These are phyloP conservation scores for Drosophila mayaguana DNA, from an alignment of 2,888 invertebrate species.

Conservation along the genomic window DNA sequence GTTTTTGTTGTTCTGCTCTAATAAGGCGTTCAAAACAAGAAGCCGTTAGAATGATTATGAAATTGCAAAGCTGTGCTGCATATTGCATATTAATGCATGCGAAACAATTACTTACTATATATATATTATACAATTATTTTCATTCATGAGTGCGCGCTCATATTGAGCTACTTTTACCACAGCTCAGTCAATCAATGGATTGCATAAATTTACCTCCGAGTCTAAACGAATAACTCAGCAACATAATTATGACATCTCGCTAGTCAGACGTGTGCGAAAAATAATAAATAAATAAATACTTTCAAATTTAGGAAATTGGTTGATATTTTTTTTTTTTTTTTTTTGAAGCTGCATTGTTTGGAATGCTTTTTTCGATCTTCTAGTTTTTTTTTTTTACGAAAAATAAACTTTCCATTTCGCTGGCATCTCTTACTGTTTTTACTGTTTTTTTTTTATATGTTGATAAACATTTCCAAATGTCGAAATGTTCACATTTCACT, in stretches of 20 bases:
- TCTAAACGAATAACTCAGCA: slow-evolving; percentile 24
- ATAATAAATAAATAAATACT: slow-evolving; percentile 45
- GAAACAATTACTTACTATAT: slow-evolving; percentile 26
- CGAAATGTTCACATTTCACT: slow-evolving; percentile 71
- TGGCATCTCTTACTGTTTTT: slow-evolving; percentile 41
- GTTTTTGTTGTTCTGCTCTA: slow-evolving; percentile 69
- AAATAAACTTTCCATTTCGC: slow-evolving; percentile 73
- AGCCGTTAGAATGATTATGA: slow-evolving; percentile 76
- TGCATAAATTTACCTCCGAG: slow-evolving; percentile 58
- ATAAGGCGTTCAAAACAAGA: slow-evolving; percentile 46
- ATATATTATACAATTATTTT: slow-evolving; percentile 60
- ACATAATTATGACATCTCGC: slow-evolving; percentile 60
- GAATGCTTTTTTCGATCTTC: slow-evolving; percentile 49
- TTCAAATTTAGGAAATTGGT: slow-evolving; percentile 55
- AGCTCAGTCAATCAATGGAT: slow-evolving; percentile 30
- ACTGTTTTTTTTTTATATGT: slow-evolving; percentile 29
- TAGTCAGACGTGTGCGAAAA: slow-evolving; percentile 18
- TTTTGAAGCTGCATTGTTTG: slow-evolving; percentile 40
- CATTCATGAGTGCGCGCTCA: slow-evolving; percentile 53
- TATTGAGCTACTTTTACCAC: slow-evolving; percentile 15
- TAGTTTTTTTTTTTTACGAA: slow-evolving; percentile 28
- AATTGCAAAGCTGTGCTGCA: slow-evolving; percentile 53
- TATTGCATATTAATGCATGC: slow-evolving; percentile 37
- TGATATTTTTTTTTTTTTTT: slow-evolving; percentile 5
- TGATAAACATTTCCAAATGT: slow-evolving; percentile 66